Conservation (phyloP, 2,113 vertebrate genomes). For the Nothocercus nigrocapillus region DNA sequence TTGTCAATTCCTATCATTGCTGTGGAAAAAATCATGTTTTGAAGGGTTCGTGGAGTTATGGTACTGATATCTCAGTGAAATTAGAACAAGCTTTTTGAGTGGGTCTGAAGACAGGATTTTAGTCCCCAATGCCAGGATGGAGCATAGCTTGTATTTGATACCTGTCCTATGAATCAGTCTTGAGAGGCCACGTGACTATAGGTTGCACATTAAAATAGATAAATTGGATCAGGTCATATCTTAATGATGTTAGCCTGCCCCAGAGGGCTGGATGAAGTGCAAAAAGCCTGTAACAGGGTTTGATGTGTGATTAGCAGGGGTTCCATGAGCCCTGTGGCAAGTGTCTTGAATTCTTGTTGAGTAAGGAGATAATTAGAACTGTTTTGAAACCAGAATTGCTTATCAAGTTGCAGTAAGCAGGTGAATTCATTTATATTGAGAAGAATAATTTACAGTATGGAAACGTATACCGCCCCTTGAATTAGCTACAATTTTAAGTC, state of each 20-base stretch:
- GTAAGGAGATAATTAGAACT: neutral
- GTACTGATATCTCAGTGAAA: neutral
- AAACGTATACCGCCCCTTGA: neutral
- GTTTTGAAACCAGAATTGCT: neutral
- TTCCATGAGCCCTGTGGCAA: neutral
- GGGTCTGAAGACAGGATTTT: neutral
- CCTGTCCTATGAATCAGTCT: neutral
- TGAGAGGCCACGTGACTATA: neutral
- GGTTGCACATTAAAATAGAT: neutral
- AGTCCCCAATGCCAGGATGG: neutral
- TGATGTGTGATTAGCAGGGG: neutral
- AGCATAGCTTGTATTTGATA: fast-evolving
- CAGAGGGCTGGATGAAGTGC: neutral
- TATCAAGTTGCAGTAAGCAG: neutral
- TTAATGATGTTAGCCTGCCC: neutral
- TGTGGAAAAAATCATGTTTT: neutral
- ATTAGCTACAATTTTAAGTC: slow-evolving; percentile 13
- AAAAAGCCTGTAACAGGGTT: neutral
- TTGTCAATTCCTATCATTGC: neutral
- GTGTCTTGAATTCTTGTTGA: neutral
- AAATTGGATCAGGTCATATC: neutral
- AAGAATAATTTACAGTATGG: neutral
- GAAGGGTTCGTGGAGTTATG: neutral
- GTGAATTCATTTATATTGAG: neutral
- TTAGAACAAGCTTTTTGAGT: neutral